These are phyloP conservation scores for Agelastica alni DNA, from an alignment of 2,888 invertebrate species.

Conservation along the genomic window DNA sequence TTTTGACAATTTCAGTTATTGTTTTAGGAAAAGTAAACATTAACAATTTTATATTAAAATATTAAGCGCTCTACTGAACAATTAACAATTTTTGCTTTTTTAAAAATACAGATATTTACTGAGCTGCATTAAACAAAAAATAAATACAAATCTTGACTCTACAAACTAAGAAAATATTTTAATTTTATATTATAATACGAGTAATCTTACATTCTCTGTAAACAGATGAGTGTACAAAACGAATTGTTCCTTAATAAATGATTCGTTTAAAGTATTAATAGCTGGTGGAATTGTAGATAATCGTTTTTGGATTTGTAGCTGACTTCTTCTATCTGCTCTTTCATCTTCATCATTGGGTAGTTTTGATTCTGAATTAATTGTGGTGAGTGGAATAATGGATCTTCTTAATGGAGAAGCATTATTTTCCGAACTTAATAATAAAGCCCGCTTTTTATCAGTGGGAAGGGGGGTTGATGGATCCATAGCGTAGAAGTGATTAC, in stretches of 20 bases:
- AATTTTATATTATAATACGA: conserved; percentile 9
- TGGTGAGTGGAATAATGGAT: conserved; percentile 4
- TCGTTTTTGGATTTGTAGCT: conserved; percentile 34
- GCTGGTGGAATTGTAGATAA: conserved; percentile 26
- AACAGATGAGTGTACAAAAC: conserved; percentile 78
- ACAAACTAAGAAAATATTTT: no score
- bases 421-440: conserved; percentile 15
- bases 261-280: conserved; percentile 32
- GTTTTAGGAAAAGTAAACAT: no score
- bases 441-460: conserved; percentile 15
- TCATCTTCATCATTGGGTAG: conserved; percentile 37
- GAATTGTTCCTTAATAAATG: conserved; percentile 69
- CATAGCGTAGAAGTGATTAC: no score
- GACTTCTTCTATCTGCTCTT: conserved; percentile 35
- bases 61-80: no score
- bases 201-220: conserved; percentile 71
- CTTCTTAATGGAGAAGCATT: conserved; percentile 22
- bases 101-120: no score
- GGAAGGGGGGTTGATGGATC: conserved; percentile 28
- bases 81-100: no score
- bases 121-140: no score
- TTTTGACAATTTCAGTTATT: no score
- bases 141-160: no score
- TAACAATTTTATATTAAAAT: no score
- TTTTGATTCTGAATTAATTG: conserved; percentile 13